Percentiles rank a stretch among this genome's conserved stretches.
These are phyloP conservation scores for Sphecodes monilicornis DNA, from an alignment of 2,888 invertebrate species.

Conservation along the genomic window DNA sequence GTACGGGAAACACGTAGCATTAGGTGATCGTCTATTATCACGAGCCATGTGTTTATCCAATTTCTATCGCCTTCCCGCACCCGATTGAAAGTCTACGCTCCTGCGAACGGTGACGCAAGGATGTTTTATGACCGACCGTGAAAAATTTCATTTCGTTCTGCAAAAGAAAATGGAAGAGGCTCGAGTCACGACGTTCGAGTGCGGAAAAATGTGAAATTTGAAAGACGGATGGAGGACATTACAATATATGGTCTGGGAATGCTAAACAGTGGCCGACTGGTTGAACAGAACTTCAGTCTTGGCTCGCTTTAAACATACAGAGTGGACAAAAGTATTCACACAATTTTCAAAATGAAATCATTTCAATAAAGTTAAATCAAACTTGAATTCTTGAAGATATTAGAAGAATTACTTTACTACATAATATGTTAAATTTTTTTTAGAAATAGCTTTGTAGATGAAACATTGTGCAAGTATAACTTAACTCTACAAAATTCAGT, in stretches of 20 bases:
- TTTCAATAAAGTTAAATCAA: not conserved
- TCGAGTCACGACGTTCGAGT: not conserved
- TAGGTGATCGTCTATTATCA: slow-evolving; percentile 15
- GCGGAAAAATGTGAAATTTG: slow-evolving; percentile 28
- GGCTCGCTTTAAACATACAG: not conserved
- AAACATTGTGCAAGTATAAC: too few species aligned
- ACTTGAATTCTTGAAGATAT: too few species aligned
- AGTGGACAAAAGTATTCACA: not conserved
- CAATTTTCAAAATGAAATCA: not conserved
- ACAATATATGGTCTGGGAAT: slow-evolving; percentile 14
- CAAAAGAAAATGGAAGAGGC: not conserved
- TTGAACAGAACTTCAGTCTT: not conserved
- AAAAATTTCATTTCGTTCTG: slow-evolving; percentile 19
- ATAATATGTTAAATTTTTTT: too few species aligned
- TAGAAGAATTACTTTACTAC: too few species aligned
- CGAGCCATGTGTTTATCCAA: slow-evolving; percentile 33
- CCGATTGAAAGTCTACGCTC: slow-evolving; percentile 15
- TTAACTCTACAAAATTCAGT: too few species aligned
- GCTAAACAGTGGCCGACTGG: not conserved
- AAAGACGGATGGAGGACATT: not conserved
- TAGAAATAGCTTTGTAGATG: too few species aligned
- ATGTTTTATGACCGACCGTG: slow-evolving; percentile 23
- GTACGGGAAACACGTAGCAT: slow-evolving; percentile 29
- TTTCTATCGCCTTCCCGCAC: slow-evolving; percentile 16
- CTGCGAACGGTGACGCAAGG: not conserved